Percentiles rank a stretch among this genome's conserved stretches.
These are phyloP conservation scores for Globodera ellingtonae DNA, from an alignment of 1,140 invertebrate genomes.

Conservation along the genomic window DNA sequence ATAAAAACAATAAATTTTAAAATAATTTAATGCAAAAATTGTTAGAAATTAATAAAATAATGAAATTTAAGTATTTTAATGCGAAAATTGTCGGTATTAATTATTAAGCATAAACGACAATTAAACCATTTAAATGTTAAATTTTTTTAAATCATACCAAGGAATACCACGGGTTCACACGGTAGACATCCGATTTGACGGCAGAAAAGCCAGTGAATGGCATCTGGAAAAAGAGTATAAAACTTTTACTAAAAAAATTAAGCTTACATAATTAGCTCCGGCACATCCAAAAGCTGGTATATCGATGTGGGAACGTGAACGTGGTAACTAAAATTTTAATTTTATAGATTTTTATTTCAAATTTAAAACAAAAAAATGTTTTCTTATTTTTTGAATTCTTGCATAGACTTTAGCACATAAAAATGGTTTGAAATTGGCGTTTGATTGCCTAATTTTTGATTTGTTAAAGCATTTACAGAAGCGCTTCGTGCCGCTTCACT, in stretches of 20 bases:
- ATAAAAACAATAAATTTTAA: neutral
- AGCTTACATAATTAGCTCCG: slow-evolving; percentile 4
- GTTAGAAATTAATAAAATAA: neutral
- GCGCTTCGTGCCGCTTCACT: neutral
- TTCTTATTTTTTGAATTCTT: no score
- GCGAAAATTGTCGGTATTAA: no score
- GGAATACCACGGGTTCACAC: slow-evolving; percentile 13
- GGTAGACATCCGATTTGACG: slow-evolving; percentile 12
- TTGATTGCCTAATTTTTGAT: no score
- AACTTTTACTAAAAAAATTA: neutral
- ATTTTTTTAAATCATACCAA: slow-evolving; percentile 3
- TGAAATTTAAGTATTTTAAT: no score
- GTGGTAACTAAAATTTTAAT: neutral
- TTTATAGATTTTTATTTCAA: neutral
- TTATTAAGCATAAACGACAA: neutral
- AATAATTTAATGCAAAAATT: neutral
- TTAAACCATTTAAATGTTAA: neutral
- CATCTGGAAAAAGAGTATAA: neutral
- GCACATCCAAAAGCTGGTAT: slow-evolving; percentile 16
- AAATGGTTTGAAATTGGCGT: neutral
- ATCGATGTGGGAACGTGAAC: slow-evolving; percentile 7
- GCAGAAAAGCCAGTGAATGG: slow-evolving; percentile 23
- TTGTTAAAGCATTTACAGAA: neutral
- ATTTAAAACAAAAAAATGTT: no score
- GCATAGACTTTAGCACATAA: neutral